A percentile compares a stretch with the other conserved stretches of the same genome.
phyloP scores from a whole-genome alignment of 2,113 vertebrate genomes.

The Actinemys pallida region DNA sequence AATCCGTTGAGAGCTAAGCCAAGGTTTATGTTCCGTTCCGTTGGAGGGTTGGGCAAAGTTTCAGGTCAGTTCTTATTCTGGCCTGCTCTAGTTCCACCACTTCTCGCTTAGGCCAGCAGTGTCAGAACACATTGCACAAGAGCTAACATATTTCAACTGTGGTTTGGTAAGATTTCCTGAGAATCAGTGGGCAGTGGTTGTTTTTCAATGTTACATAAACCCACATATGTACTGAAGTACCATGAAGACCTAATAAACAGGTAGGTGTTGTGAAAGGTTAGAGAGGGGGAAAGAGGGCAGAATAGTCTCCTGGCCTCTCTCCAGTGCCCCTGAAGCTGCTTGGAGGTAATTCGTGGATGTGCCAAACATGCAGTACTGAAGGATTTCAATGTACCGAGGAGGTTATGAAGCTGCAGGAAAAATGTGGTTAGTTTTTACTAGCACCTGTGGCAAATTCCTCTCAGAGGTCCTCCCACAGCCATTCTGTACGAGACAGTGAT shows the following conservation, averaged over 20 bases:
- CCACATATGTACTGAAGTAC: background rate
- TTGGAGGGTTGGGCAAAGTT: background rate
- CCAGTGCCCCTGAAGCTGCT: rapidly evolving
- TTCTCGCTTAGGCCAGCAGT: background rate
- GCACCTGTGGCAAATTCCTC: slow-evolving; percentile 48
- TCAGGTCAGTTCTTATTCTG: slow-evolving; percentile 28
- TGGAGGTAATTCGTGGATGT: background rate
- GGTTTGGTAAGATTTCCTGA: slow-evolving; percentile 66
- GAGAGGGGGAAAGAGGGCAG: rapidly evolving
- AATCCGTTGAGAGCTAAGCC: background rate
- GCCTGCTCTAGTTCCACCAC: background rate
- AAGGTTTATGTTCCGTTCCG: background rate
- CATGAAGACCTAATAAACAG: slow-evolving; percentile 44
- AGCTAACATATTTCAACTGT: slow-evolving; percentile 38
- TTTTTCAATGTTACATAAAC: slow-evolving; percentile 60
- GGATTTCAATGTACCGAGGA: rapidly evolving
- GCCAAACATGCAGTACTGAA: rapidly evolving
- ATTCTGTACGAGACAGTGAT: background rate
- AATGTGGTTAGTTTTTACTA: slow-evolving; percentile 18
- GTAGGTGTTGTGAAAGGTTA: background rate
- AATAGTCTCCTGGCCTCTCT: rapidly evolving
- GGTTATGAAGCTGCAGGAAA: background rate
- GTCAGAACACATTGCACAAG: background rate
- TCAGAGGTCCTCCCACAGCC: slow-evolving; percentile 52
- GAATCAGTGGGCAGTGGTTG: slow-evolving; percentile 50